These are phyloP conservation scores for Sebastes iracundus DNA, from an alignment of 2,797 vertebrate genomes.

Conservation along the genomic window DNA sequence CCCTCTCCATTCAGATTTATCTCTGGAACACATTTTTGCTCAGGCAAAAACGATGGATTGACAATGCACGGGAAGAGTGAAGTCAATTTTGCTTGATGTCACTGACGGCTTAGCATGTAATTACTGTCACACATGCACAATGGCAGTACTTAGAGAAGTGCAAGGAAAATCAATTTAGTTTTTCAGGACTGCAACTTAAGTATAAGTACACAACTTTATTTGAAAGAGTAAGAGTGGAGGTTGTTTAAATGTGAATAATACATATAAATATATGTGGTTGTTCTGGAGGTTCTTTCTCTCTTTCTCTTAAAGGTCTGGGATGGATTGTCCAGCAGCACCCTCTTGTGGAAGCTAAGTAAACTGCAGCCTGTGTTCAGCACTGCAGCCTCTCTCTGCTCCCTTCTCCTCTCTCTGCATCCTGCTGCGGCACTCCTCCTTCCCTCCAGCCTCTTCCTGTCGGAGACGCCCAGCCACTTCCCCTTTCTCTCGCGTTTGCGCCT, in stretches of 20 bases:
- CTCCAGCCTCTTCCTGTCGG: conserved; percentile 54
- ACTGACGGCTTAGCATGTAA: conserved; percentile 75
- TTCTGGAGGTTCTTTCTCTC: conserved; percentile 31
- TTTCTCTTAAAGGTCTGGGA: conserved; percentile 29
- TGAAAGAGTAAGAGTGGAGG: conserved; percentile 39
- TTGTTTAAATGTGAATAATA: conserved; percentile 51
- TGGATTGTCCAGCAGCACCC: conserved; percentile 97
- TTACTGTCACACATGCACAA: conserved; percentile 76
- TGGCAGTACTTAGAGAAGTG: conserved; percentile 69
- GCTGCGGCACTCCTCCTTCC: conserved; percentile 57
- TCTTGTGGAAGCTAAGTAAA: conserved; percentile 89
- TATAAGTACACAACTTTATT: conserved; percentile 69
- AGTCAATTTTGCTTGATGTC: conserved; percentile 76
- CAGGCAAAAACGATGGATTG: conserved; percentile 58
- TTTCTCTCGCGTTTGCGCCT: conserved; percentile 8
- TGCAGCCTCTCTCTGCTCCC: conserved; percentile 39
- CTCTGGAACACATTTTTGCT: conserved; percentile 54
- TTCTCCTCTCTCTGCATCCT: conserved; percentile 47
- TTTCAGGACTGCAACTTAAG: conserved; percentile 67
- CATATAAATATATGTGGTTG: conserved; percentile 33
- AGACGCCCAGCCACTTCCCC: conserved; percentile 54
- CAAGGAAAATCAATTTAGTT: conserved; percentile 71
- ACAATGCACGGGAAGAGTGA: conserved; percentile 65
- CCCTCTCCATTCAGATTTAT: conserved; percentile 60
- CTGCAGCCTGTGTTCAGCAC: conserved; percentile 43